Conservation (phyloP, 1,140 invertebrate genomes). For the Drosophila littoralis region DNA sequence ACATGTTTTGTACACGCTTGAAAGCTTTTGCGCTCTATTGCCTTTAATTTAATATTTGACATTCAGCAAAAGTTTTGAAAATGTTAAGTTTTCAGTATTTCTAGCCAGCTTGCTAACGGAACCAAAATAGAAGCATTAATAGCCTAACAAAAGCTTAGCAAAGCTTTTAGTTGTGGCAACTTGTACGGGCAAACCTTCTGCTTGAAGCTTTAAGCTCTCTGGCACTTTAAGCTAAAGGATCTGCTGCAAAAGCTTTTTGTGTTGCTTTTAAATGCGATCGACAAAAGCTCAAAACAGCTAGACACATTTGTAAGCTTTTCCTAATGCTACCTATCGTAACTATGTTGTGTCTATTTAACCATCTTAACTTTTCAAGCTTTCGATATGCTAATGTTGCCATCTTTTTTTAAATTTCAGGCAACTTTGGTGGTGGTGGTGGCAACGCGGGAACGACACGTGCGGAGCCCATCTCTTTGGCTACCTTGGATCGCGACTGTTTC, state of each 20-base stretch:
- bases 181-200: neutral
- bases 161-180: neutral
- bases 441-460: conserved; percentile 83
- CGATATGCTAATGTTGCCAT: neutral
- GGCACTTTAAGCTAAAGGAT: conserved; percentile 12
- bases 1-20: conserved; percentile 64
- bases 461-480: conserved; percentile 90
- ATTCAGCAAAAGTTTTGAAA: conserved; percentile 12
- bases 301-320: conserved; percentile 2
- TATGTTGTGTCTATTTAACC: conserved; percentile 12
- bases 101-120: conserved; percentile 19
- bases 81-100: conserved; percentile 59
- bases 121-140: conserved; percentile 22
- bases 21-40: conserved; percentile 53
- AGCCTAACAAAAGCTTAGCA: conserved; percentile 5
- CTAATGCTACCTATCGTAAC: conserved; percentile 13
- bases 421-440: conserved; percentile 63
- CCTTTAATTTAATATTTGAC: conserved; percentile 2
- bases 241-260: conserved; percentile 25
- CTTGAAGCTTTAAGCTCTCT: conserved; percentile 3
- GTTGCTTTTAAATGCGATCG: conserved; percentile 13
- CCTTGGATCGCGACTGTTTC: conserved; percentile 93
- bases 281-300: conserved; percentile 18
- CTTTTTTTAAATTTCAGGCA: conserved; percentile 57
- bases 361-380: neutral